Evolutionary conservation across 2,113 vertebrate genomes (phyloP).

Genomic region (Heptranchias perlo): DNA sequence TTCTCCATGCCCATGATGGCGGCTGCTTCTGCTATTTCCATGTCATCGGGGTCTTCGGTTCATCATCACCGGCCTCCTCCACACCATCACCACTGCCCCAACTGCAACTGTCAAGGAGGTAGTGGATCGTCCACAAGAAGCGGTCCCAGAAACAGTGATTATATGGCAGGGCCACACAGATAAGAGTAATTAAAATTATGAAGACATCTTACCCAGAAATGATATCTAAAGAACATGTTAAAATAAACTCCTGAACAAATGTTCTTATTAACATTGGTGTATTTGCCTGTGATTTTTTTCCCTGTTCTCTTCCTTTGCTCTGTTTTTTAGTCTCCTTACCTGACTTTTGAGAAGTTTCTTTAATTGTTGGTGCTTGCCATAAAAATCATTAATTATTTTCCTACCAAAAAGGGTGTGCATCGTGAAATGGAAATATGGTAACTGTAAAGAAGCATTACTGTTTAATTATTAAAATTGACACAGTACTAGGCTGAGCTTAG

Average conservation of each 20-base stretch:
- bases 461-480: slow-evolving; percentile 32
- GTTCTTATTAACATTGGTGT: slow-evolving; percentile 37
- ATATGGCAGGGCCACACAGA: slow-evolving; percentile 39
- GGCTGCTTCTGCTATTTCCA: slow-evolving; percentile 21
- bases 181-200: slow-evolving; percentile 31
- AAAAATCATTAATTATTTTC: slow-evolving; percentile 29
- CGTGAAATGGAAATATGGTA: slow-evolving; percentile 22
- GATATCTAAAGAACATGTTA: slow-evolving; percentile 37
- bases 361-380: slow-evolving; percentile 11
- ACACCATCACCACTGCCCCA: slow-evolving; percentile 33
- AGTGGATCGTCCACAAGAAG: neutral
- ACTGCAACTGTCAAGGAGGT: neutral
- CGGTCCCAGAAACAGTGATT: slow-evolving; percentile 34
- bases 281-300: slow-evolving; percentile 36
- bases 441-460: slow-evolving; percentile 31
- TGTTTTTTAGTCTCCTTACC: neutral
- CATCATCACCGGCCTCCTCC: neutral
- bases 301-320: slow-evolving; percentile 27
- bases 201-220: slow-evolving; percentile 26
- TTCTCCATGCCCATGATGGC: slow-evolving; percentile 38
- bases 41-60: neutral
- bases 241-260: slow-evolving; percentile 36
- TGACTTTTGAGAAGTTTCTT: neutral
- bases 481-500: slow-evolving; percentile 30
- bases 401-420: slow-evolving; percentile 10